A percentile compares a stretch with the other conserved stretches of the same genome.
Evolutionary conservation across 2,113 vertebrate species (phyloP).

Genomic region (Otis tarda): DNA sequence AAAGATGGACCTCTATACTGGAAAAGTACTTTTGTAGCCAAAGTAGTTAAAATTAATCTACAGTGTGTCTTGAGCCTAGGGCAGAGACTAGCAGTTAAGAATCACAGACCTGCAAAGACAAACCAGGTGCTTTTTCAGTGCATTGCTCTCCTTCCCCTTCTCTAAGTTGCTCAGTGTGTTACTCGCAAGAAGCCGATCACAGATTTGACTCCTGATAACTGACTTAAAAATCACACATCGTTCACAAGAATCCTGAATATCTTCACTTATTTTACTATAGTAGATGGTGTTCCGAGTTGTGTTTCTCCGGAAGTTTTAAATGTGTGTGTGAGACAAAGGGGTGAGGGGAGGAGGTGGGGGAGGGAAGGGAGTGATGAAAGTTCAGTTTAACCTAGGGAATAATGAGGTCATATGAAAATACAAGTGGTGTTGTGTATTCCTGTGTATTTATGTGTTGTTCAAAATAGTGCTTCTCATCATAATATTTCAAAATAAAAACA

Average conservation of each 20-base stretch:
- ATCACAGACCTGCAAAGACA: background rate
- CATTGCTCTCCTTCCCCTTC: background rate
- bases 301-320: background rate
- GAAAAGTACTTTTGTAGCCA: background rate
- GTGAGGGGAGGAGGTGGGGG: fast-evolving
- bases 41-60: background rate
- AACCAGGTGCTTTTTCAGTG: background rate
- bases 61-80: background rate
- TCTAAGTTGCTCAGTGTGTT: background rate
- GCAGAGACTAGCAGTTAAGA: background rate
- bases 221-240: background rate
- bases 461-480: background rate
- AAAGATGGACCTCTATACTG: background rate
- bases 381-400: background rate
- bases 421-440: background rate
- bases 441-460: background rate
- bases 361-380: background rate
- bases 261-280: background rate
- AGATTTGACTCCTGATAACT: background rate
- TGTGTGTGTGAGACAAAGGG: background rate
- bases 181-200: background rate
- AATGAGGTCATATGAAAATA: background rate
- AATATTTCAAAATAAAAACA: constrained; percentile 16
- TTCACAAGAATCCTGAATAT: background rate
- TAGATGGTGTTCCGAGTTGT: background rate